phyloP scores from a whole-genome alignment of 2,113 vertebrate genomes.

The Cynoglossus semilaevis region DNA sequence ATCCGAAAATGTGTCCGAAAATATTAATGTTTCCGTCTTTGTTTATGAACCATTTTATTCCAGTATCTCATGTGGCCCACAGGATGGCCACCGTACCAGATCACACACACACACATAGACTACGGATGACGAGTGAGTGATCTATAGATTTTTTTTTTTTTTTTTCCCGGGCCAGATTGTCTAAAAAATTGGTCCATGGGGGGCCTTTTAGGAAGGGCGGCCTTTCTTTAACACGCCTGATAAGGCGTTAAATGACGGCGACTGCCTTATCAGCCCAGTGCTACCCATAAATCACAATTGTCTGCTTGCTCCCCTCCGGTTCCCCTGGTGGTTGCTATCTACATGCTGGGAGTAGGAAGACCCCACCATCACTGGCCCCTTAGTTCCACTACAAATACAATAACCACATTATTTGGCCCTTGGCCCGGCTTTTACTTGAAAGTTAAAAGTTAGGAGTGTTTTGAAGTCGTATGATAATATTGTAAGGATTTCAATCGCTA shows the following conservation, averaged over 20 bases:
- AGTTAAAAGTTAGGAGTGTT: too few relatives aligned
- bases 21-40: too few relatives aligned
- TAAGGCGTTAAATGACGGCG: conserved; percentile 83
- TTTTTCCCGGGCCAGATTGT: conserved; percentile 76
- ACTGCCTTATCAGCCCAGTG: conserved; percentile 77
- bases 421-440: conserved; percentile 65
- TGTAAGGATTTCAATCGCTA: too few relatives aligned
- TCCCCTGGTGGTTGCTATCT: conserved; percentile 80
- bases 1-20: too few relatives aligned
- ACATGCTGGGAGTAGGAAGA: conserved; percentile 72
- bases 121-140: conserved; percentile 75
- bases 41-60: too few relatives aligned
- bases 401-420: conserved; percentile 70
- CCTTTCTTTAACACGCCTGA: conserved; percentile 80
- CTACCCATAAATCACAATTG: conserved; percentile 83
- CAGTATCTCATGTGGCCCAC: too few relatives aligned
- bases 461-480: too few relatives aligned
- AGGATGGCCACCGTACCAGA: too few relatives aligned
- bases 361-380: conserved; percentile 67
- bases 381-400: conserved; percentile 58
- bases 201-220: conserved; percentile 81
- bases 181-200: conserved; percentile 81
- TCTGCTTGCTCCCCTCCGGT: conserved; percentile 73
- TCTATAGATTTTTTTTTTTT: conserved; percentile 78
- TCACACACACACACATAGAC: conserved; percentile 52